Conservation (phyloP, 30 jellyfish, hydroid and myxozoan genomes). For the Hydra vulgaris region DNA sequence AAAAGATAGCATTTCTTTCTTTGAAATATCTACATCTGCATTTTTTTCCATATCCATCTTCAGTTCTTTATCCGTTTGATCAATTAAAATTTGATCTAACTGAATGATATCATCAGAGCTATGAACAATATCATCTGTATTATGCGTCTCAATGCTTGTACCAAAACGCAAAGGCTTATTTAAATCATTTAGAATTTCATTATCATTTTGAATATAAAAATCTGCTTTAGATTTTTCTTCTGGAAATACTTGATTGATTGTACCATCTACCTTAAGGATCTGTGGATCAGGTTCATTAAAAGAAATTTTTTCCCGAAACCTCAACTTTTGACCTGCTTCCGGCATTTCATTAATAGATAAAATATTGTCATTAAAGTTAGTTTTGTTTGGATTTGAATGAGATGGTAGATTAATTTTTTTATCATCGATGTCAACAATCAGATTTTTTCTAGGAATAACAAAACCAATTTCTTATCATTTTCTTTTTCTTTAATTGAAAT, state of each 20-base stretch:
- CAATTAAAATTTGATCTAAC: too few relatives aligned
- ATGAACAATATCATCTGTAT: neutral
- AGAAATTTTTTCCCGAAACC: neutral
- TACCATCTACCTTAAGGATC: neutral
- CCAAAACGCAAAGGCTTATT: too few relatives aligned
- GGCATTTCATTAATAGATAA: neutral
- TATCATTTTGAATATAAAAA: neutral
- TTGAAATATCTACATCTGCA: neutral
- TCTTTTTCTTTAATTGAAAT: too few relatives aligned
- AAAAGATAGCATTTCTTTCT: conserved; percentile 36
- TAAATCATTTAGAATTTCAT: neutral
- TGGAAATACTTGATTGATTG: neutral
- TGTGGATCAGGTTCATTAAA: neutral
- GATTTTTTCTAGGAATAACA: neutral
- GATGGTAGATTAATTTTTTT: neutral
- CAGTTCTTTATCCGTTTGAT: neutral
- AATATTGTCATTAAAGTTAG: neutral
- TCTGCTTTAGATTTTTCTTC: neutral
- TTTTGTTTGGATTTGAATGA: neutral
- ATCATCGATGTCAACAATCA: neutral
- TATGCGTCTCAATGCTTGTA: neutral
- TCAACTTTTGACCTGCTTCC: neutral
- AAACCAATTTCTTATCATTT: too few relatives aligned
- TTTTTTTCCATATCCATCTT: neutral
- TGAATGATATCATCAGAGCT: neutral